phyloP scores from a whole-genome alignment of 2,797 vertebrate species.

The Pelobates cultripes region DNA sequence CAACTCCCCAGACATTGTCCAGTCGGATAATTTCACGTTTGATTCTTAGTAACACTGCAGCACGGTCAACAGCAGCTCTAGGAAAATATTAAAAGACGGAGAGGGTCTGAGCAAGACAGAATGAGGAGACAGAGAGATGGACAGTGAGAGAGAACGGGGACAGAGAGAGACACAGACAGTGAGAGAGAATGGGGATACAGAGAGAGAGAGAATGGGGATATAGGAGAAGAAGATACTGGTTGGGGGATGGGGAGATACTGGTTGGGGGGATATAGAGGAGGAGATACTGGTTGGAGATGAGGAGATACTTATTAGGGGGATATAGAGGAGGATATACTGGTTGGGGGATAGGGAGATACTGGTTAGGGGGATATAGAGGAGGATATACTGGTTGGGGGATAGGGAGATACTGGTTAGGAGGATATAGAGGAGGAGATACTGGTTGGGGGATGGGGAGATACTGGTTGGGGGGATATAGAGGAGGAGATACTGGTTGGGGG shows the following conservation, averaged over 20 bases:
- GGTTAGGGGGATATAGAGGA: too few species aligned
- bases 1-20: conserved; percentile 89
- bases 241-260: neutral
- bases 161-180: too few species aligned
- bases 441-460: neutral
- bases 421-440: neutral
- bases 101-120: neutral
- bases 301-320: neutral
- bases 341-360: too few species aligned
- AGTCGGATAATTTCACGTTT: conserved; percentile 81
- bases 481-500: too few species aligned
- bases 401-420: neutral
- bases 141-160: too few species aligned
- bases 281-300: neutral
- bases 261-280: neutral
- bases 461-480: too few species aligned
- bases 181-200: too few species aligned
- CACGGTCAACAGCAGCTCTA: conserved; percentile 85
- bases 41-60: conserved; percentile 81
- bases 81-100: neutral
- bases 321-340: too few species aligned
- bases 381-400: neutral
- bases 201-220: too few species aligned
- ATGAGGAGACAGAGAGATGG: too few species aligned
- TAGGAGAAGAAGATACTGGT: too few species aligned